Evolutionary conservation across 2,888 invertebrate species (phyloP).

Genomic region (Papilio gigon): DNA sequence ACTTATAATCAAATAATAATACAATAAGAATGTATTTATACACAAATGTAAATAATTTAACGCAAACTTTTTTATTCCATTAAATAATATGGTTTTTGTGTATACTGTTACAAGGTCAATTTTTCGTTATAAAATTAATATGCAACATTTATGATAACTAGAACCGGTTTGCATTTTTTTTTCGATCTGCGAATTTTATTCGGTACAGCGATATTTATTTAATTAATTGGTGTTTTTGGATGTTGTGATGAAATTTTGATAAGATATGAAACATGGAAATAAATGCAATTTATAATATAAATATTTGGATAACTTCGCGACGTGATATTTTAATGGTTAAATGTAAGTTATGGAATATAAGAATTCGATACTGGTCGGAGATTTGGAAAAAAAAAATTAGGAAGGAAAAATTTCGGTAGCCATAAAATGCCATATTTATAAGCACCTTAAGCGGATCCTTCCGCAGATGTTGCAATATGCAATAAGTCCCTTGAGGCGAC

Average conservation of each 20-base stretch:
- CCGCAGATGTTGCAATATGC: constrained; percentile 63
- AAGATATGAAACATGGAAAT: too few relatives aligned
- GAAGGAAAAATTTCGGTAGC: background rate
- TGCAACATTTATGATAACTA: constrained; percentile 15
- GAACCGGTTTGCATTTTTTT: constrained; percentile 6
- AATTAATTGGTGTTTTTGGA: background rate
- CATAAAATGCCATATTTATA: background rate
- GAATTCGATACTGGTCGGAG: too few relatives aligned
- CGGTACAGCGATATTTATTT: background rate
- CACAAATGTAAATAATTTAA: constrained; percentile 1
- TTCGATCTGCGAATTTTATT: background rate
- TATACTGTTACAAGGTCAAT: constrained; percentile 10
- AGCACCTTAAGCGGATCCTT: constrained; percentile 38
- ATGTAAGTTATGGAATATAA: too few relatives aligned
- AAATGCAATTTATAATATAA: too few relatives aligned
- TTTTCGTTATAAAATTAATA: constrained; percentile 8
- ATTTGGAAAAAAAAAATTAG: background rate
- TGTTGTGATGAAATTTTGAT: background rate
- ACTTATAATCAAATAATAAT: background rate
- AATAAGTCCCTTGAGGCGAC: constrained; percentile 64
- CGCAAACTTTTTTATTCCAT: background rate
- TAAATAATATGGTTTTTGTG: background rate
- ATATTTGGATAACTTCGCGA: background rate
- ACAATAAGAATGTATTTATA: background rate
- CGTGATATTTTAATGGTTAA: background rate